phyloP scores from a whole-genome alignment of 2,888 invertebrate species.

The Chalcosyrphus nemorum region DNA sequence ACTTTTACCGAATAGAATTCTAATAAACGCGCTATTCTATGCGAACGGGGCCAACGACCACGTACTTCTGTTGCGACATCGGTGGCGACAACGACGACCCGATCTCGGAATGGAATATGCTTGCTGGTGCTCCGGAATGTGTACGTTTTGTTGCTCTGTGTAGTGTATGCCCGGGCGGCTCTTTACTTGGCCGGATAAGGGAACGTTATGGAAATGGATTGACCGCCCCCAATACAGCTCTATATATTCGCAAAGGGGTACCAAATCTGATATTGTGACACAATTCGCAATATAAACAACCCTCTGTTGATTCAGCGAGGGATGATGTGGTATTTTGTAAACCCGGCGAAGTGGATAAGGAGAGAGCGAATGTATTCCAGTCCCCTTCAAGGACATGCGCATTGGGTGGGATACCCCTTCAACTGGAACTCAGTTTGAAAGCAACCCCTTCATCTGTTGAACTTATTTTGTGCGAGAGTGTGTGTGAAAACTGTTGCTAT shows the following conservation, averaged over 20 bases:
- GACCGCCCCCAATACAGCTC: constrained; percentile 32
- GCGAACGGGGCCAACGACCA: constrained; percentile 72
- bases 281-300: constrained; percentile 70
- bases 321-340: constrained; percentile 39
- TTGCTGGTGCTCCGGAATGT: constrained; percentile 53
- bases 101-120: constrained; percentile 53
- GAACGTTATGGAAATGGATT: constrained; percentile 49
- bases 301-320: constrained; percentile 69
- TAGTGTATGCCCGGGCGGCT: constrained; percentile 70
- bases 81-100: constrained; percentile 52
- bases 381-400: constrained; percentile 34
- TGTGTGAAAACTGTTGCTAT: constrained; percentile 56
- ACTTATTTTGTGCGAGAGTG: not conserved
- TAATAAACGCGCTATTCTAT: constrained; percentile 59
- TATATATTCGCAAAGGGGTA: constrained; percentile 3
- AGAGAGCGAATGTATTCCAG: constrained; percentile 13
- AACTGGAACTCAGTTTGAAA: not conserved
- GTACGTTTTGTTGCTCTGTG: constrained; percentile 36
- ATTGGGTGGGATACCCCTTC: not conserved
- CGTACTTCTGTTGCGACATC: constrained; percentile 70
- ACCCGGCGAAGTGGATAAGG: constrained; percentile 69
- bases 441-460: constrained; percentile 62
- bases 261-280: constrained; percentile 52
- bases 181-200: constrained; percentile 57
- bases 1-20: constrained; percentile 17